phyloP scores from a whole-genome alignment of 2,113 vertebrate genomes.

The Lonchura striata region DNA sequence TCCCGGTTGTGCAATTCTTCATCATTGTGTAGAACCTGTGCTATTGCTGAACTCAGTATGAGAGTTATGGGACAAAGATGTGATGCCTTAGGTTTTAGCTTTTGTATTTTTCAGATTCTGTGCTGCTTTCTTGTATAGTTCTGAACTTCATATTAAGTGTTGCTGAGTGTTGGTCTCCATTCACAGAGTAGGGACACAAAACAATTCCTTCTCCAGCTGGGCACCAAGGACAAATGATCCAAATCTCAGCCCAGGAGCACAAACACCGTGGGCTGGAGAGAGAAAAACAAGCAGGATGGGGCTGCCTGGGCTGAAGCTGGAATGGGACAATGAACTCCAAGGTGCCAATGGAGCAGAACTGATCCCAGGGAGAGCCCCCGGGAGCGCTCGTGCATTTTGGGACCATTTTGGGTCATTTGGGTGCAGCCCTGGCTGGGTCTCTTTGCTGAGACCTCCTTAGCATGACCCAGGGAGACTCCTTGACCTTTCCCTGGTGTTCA shows the following conservation, averaged over 20 bases:
- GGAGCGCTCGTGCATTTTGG: background rate
- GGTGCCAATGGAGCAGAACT: background rate
- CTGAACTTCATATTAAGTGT: background rate
- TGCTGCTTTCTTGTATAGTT: background rate
- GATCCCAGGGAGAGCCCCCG: background rate
- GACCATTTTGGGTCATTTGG: background rate
- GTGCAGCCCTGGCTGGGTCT: background rate
- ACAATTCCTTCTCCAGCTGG: background rate
- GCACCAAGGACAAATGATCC: background rate
- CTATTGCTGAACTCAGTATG: background rate
- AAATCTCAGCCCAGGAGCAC: background rate
- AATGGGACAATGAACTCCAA: background rate
- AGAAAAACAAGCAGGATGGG: background rate
- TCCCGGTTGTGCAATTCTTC: background rate
- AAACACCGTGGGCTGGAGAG: background rate
- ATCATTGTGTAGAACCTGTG: background rate
- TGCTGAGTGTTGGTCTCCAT: background rate
- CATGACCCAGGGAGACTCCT: background rate
- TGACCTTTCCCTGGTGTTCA: background rate
- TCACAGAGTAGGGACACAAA: background rate
- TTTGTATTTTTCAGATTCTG: background rate
- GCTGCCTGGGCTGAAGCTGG: background rate
- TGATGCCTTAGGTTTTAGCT: background rate
- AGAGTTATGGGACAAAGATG: background rate
- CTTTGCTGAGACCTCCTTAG: fast-evolving